Evolutionary conservation across 2,113 vertebrate genomes (phyloP).

Genomic region (Emydura subglobosa): DNA sequence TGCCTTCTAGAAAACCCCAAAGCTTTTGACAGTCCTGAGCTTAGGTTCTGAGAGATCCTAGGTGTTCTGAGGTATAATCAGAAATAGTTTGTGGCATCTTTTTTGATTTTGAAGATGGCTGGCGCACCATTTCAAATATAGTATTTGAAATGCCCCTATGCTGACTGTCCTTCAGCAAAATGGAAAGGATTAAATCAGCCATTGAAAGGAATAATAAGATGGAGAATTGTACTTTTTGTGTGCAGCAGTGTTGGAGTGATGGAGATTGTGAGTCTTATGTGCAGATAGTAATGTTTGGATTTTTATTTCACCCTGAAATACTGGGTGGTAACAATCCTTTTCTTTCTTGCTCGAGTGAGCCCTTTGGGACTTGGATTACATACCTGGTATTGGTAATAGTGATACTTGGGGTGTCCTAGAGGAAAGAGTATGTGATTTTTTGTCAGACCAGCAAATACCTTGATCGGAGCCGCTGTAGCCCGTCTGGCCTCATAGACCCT

Average conservation of each 20-base stretch:
- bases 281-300: not conserved
- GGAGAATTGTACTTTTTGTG: not conserved
- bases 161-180: conserved; percentile 23
- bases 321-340: not conserved
- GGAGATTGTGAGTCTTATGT: not conserved
- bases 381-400: not conserved
- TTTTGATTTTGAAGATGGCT: not conserved
- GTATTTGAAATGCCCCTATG: not conserved
- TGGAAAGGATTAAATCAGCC: not conserved
- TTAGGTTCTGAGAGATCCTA: not conserved
- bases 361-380: not conserved
- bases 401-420: not conserved
- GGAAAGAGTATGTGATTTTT: not conserved
- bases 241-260: not conserved
- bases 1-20: not conserved
- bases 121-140: not conserved
- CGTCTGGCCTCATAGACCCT: not conserved
- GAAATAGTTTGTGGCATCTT: not conserved
- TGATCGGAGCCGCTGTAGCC: not conserved
- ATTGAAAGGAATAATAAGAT: not conserved
- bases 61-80: not conserved
- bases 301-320: not conserved
- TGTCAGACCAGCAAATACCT: accelerated
- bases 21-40: not conserved
- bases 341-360: not conserved